A percentile compares a stretch with the other conserved stretches of the same genome.
Conservation (phyloP, 2,797 vertebrate species). For the Miichthys miiuy region DNA sequence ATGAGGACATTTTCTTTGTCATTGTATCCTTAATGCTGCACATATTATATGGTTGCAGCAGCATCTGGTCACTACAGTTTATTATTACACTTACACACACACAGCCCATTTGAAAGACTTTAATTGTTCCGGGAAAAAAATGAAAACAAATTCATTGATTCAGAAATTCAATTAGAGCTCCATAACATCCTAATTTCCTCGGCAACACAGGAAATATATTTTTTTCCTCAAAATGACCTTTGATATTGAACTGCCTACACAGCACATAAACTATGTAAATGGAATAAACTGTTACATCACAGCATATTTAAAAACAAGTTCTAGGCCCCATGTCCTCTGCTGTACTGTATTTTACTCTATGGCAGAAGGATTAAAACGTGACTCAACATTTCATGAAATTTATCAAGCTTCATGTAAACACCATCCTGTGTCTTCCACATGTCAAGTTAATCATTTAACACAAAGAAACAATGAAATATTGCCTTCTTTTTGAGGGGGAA, state of each 20-base stretch:
- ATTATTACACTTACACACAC: conserved; percentile 22
- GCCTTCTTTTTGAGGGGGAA: conserved; percentile 53
- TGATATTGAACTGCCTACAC: conserved; percentile 16
- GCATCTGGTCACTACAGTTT: conserved; percentile 53
- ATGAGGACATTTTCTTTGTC: conserved; percentile 29
- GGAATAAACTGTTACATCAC: conserved; percentile 1
- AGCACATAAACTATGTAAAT: conserved; percentile 16
- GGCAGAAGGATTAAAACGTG: conserved; percentile 36
- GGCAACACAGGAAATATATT: conserved; percentile 23
- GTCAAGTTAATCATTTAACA: conserved; percentile 38
- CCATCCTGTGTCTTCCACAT: conserved; percentile 53
- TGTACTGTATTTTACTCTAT: background rate
- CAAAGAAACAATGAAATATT: conserved; percentile 49
- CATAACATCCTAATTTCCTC: conserved; percentile 40
- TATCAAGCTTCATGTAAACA: conserved; percentile 26
- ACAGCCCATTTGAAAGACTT: conserved; percentile 48
- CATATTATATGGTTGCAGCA: conserved; percentile 30
- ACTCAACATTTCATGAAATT: conserved; percentile 38
- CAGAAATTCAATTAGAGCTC: conserved; percentile 51
- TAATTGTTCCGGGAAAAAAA: conserved; percentile 56
- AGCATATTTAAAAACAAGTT: background rate
- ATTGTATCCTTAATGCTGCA: conserved; percentile 20
- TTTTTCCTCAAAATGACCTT: conserved; percentile 49
- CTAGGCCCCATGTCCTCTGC: background rate
- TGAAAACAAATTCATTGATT: conserved; percentile 54